These are phyloP conservation scores for Drosophila ambigua DNA, from an alignment of 1,140 invertebrate genomes.

Conservation along the genomic window DNA sequence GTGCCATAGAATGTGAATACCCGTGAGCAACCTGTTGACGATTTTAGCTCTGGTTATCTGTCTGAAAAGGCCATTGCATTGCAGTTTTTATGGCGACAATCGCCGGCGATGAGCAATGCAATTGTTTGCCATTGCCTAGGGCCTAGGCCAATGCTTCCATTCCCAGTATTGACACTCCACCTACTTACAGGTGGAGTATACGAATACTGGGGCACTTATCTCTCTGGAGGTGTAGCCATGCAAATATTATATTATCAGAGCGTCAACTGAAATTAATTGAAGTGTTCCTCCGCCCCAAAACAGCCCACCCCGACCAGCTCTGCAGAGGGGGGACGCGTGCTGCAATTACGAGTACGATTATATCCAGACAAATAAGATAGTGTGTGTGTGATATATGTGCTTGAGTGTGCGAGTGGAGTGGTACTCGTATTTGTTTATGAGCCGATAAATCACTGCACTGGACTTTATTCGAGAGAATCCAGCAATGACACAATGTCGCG, in stretches of 20 bases:
- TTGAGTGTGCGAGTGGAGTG: neutral
- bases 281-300: neutral
- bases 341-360: constrained; percentile 33
- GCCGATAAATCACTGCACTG: constrained; percentile 62
- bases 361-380: constrained; percentile 61
- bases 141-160: constrained; percentile 53
- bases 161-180: constrained; percentile 8
- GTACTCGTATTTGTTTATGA: constrained; percentile 54
- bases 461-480: constrained; percentile 63
- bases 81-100: constrained; percentile 15
- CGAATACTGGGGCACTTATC: constrained; percentile 14
- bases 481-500: constrained; percentile 75
- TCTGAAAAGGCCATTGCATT: constrained; percentile 4
- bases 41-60: neutral
- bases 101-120: constrained; percentile 15
- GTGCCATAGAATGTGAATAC: neutral
- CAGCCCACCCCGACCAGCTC: neutral
- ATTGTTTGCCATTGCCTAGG: constrained; percentile 39
- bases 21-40: constrained; percentile 4
- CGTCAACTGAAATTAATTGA: constrained; percentile 20
- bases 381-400: constrained; percentile 12
- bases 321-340: constrained; percentile 48
- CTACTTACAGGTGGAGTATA: neutral
- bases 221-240: constrained; percentile 21
- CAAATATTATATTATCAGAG: constrained; percentile 54